Conservation (phyloP, 2,113 vertebrate species). For the Gymnorhina tibicen region DNA sequence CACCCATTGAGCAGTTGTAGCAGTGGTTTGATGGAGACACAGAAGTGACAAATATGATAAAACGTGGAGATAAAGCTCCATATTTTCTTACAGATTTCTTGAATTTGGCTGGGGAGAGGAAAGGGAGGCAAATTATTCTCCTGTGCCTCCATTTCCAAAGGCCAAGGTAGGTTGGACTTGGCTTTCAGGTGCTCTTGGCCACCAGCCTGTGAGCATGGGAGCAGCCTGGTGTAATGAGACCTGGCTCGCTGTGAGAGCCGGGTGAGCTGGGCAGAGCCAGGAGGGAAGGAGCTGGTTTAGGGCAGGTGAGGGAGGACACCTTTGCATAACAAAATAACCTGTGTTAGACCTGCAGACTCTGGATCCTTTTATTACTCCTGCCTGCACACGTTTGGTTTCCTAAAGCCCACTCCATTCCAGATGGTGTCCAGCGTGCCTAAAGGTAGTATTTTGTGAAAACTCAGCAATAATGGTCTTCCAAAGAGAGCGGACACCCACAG, state of each 20-base stretch:
- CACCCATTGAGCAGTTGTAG: not conserved
- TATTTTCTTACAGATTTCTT: not conserved
- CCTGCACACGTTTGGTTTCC: not conserved
- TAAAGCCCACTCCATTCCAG: not conserved
- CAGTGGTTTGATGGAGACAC: not conserved
- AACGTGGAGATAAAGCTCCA: not conserved
- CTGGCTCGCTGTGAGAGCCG: not conserved
- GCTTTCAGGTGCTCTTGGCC: not conserved
- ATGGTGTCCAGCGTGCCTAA: rapidly evolving
- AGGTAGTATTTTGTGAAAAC: not conserved
- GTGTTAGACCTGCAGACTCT: not conserved
- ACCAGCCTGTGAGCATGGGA: rapidly evolving
- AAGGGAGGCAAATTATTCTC: not conserved
- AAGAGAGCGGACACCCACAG: not conserved
- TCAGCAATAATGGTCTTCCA: not conserved
- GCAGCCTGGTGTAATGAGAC: not conserved
- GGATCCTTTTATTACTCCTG: not conserved
- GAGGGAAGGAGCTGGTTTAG: not conserved
- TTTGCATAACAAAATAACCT: not conserved
- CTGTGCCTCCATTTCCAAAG: not conserved
- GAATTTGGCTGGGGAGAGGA: not conserved
- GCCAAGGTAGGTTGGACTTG: not conserved
- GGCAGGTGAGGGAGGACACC: not conserved
- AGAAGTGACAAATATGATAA: not conserved
- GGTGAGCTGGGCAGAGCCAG: not conserved